Evolutionary conservation across 1,140 invertebrate species (phyloP).

Genomic region (Stegodyphus mimosarum): DNA sequence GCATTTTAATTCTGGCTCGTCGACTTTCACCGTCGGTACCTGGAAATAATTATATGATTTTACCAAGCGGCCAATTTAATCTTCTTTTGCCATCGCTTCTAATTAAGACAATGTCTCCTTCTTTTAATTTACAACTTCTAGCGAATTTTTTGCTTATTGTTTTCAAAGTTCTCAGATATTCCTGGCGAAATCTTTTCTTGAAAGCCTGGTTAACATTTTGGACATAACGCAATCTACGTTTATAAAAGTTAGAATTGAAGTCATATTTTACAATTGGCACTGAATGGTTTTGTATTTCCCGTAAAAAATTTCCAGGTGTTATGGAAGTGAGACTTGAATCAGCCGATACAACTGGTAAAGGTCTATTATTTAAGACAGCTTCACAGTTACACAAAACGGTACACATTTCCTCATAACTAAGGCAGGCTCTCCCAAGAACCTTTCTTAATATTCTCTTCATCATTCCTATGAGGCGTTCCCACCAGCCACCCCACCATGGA

Average conservation of each 20-base stretch:
- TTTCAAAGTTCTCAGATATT: neutral
- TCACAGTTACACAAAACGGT: slow-evolving; percentile 36
- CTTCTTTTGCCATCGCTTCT: slow-evolving; percentile 1
- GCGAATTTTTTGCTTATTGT: neutral
- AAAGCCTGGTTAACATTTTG: neutral
- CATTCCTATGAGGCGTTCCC: slow-evolving; percentile 25
- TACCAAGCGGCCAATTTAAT: slow-evolving; percentile 8
- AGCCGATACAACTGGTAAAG: slow-evolving; percentile 18
- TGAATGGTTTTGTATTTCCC: slow-evolving; percentile 38
- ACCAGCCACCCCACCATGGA: slow-evolving; percentile 28
- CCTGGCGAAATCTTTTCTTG: neutral
- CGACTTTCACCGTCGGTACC: neutral
- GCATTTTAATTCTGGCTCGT: neutral
- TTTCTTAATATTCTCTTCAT: slow-evolving; percentile 9
- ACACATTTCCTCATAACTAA: slow-evolving; percentile 27
- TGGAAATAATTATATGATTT: slow-evolving; percentile 1
- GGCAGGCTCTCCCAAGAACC: neutral
- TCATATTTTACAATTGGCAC: neutral
- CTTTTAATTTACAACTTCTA: neutral
- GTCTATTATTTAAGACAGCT: slow-evolving; percentile 56
- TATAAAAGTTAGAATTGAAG: neutral
- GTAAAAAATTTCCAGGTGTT: slow-evolving; percentile 28
- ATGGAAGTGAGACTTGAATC: slow-evolving; percentile 8
- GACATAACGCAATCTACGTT: slow-evolving; percentile 3
- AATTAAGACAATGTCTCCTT: slow-evolving; percentile 32